phyloP scores from a whole-genome alignment of 2,888 invertebrate species.

The Lasioglossum marginatum region DNA sequence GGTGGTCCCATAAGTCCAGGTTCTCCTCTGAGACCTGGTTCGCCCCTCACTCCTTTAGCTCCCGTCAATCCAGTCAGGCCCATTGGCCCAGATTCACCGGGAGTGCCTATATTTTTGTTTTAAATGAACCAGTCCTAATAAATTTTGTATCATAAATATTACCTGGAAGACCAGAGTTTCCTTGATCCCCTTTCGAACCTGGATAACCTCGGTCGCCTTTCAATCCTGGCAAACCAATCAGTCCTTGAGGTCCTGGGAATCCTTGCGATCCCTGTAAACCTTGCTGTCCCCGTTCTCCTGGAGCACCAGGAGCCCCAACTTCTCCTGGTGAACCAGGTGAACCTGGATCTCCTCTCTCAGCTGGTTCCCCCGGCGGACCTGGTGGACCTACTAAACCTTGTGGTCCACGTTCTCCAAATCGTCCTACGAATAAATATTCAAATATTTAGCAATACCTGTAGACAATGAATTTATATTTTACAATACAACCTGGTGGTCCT shows the following conservation, averaged over 20 bases:
- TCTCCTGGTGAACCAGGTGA: slow-evolving; percentile 90
- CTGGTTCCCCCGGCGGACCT: slow-evolving; percentile 93
- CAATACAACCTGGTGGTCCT: slow-evolving; percentile 88
- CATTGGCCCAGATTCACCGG: slow-evolving; percentile 88
- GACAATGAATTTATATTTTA: neutral
- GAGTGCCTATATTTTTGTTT: slow-evolving; percentile 85
- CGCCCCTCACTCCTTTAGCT: slow-evolving; percentile 91
- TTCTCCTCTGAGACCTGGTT: slow-evolving; percentile 91
- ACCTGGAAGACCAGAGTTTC: slow-evolving; percentile 88
- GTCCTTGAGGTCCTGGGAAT: slow-evolving; percentile 89
- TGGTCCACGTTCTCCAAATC: slow-evolving; percentile 91
- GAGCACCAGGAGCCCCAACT: slow-evolving; percentile 89
- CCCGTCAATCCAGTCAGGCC: slow-evolving; percentile 88
- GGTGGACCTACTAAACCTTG: slow-evolving; percentile 91
- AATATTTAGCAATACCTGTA: slow-evolving; percentile 13
- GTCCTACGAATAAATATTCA: slow-evolving; percentile 83
- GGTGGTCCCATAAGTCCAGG: slow-evolving; percentile 90
- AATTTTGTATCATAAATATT: slow-evolving; percentile 47
- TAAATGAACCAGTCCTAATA: neutral
- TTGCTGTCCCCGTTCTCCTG: slow-evolving; percentile 90
- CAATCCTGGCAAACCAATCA: slow-evolving; percentile 89
- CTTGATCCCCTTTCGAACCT: slow-evolving; percentile 91
- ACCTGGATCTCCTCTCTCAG: slow-evolving; percentile 92
- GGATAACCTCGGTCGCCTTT: slow-evolving; percentile 91
- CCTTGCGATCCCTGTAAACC: slow-evolving; percentile 90